A percentile compares a stretch with the other conserved stretches of the same genome.
Evolutionary conservation across 2,888 invertebrate species (phyloP).

Genomic region (Calameuta filiformis): DNA sequence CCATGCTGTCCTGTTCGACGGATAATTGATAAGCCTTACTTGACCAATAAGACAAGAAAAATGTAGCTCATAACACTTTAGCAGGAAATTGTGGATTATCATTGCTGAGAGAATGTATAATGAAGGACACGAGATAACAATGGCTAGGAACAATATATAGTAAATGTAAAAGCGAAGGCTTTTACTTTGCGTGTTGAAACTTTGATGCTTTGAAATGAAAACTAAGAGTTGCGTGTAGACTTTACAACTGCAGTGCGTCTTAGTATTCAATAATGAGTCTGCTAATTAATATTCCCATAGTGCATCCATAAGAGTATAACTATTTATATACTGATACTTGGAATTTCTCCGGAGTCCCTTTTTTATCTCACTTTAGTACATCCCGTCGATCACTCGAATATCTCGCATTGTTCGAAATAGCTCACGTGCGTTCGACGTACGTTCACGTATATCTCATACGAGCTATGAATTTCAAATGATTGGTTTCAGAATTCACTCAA

Average conservation of each 20-base stretch:
- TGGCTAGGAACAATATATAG: neutral
- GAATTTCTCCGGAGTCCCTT: neutral
- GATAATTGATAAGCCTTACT: neutral
- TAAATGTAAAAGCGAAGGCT: neutral
- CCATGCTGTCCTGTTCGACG: slow-evolving; percentile 50
- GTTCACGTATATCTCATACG: neutral
- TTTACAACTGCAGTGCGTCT: neutral
- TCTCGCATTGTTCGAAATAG: neutral
- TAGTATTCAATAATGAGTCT: neutral
- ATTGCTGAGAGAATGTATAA: neutral
- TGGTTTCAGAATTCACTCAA: neutral
- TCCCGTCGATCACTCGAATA: neutral
- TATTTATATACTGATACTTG: neutral
- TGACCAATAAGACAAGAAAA: neutral
- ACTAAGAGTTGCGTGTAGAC: neutral
- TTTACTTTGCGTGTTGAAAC: neutral
- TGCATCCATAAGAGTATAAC: neutral
- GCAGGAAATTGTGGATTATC: neutral
- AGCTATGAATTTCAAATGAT: neutral
- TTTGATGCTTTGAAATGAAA: neutral
- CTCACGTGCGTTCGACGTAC: neutral
- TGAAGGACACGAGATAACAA: neutral
- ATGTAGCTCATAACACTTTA: neutral
- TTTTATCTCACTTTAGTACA: neutral
- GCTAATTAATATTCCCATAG: neutral